A percentile compares a stretch with the other conserved stretches of the same genome.
Conservation (phyloP, 2,888 invertebrate species). For the Leptinotarsa haldemani region DNA sequence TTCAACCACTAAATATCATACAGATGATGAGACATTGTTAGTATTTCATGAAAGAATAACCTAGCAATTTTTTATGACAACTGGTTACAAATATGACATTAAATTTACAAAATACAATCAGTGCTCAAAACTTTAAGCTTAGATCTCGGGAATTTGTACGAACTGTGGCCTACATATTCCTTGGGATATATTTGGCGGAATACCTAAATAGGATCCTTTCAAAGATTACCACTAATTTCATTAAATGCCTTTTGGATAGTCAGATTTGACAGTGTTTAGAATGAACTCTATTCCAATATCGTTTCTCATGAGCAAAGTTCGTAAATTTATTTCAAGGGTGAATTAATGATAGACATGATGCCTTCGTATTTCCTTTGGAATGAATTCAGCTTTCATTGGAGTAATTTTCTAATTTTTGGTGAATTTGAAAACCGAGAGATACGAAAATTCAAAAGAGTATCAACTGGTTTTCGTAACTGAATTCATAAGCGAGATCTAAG, state of each 20-base stretch:
- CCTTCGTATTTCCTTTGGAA: too few relatives aligned
- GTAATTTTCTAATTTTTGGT: too few relatives aligned
- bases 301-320: too few relatives aligned
- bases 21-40: slow-evolving; percentile 14
- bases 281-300: neutral
- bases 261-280: too few relatives aligned
- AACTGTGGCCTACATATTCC: neutral
- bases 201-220: neutral
- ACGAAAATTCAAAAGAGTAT: too few relatives aligned
- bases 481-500: slow-evolving; percentile 28
- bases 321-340: too few relatives aligned
- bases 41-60: slow-evolving; percentile 14
- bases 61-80: slow-evolving; percentile 9
- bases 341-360: too few relatives aligned
- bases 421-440: too few relatives aligned
- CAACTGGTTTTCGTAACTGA: neutral
- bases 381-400: too few relatives aligned
- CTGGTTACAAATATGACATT: slow-evolving; percentile 26
- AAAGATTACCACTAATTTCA: neutral
- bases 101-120: slow-evolving; percentile 51
- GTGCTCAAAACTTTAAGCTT: slow-evolving; percentile 46
- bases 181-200: neutral
- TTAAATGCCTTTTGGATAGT: too few relatives aligned
- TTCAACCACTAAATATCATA: slow-evolving; percentile 13
- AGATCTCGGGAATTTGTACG: slow-evolving; percentile 3